Percentiles rank a stretch among this genome's conserved stretches.
These are phyloP conservation scores for Sesamia inferens DNA, from an alignment of 2,888 invertebrate species.

Conservation along the genomic window DNA sequence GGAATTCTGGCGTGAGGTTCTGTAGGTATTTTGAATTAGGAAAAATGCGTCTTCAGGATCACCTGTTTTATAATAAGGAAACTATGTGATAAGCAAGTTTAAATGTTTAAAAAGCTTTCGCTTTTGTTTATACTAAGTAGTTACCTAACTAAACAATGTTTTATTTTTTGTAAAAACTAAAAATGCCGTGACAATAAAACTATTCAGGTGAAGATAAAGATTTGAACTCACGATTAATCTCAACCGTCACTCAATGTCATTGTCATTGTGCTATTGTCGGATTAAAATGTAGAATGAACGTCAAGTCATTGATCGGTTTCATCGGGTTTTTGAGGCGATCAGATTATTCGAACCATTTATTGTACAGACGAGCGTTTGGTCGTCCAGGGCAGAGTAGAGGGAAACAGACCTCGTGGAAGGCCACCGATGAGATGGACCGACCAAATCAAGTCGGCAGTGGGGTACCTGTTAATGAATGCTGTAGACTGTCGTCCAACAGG, in stretches of 20 bases:
- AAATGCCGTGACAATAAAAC: neutral
- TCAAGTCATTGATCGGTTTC: neutral
- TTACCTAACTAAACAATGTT: neutral
- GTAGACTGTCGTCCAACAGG: too few species aligned
- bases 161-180: neutral
- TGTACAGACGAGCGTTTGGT: neutral
- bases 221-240: conserved; percentile 5
- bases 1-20: neutral
- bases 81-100: neutral
- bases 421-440: too few species aligned
- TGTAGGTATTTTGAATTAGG: neutral
- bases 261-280: neutral
- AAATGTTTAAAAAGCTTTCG: neutral
- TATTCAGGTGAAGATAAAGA: too few species aligned
- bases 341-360: neutral
- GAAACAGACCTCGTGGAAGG: too few species aligned
- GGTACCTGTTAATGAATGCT: too few species aligned
- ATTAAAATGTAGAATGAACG: neutral
- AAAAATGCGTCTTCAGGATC: neutral
- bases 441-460: too few species aligned
- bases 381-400: too few species aligned
- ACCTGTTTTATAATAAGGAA: neutral
- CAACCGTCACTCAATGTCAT: conserved; percentile 4
- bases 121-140: neutral
- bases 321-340: neutral